Percentiles rank a stretch among this genome's conserved stretches.
These are phyloP conservation scores for Thrips palmi DNA, from an alignment of 1,140 invertebrate species.

Conservation along the genomic window DNA sequence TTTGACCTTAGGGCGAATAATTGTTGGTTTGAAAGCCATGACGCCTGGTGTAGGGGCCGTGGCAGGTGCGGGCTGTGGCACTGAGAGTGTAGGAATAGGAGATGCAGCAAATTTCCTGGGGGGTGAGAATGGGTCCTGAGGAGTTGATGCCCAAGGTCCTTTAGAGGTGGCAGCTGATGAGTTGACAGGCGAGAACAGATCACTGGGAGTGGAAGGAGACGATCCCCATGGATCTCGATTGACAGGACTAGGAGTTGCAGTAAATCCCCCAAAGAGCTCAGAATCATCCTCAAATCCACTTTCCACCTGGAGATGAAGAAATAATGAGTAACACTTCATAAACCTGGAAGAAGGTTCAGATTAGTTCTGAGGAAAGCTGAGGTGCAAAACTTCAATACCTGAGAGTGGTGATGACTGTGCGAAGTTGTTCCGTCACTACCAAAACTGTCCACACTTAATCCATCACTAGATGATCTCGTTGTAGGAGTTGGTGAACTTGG, in stretches of 20 bases:
- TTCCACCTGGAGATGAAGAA: constrained; percentile 36
- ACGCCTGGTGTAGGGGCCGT: too few species aligned
- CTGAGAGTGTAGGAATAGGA: too few species aligned
- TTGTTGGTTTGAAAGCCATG: too few species aligned
- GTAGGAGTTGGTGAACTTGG: constrained; percentile 52
- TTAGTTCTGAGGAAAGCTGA: not conserved
- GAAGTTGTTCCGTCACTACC: constrained; percentile 44
- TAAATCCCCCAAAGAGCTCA: constrained; percentile 29
- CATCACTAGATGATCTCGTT: constrained; percentile 50
- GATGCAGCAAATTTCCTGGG: too few species aligned
- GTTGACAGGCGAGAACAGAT: too few species aligned
- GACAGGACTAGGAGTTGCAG: constrained; percentile 14
- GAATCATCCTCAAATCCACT: constrained; percentile 62
- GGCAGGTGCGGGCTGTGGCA: too few species aligned
- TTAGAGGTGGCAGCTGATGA: too few species aligned
- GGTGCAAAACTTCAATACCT: not conserved
- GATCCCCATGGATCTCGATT: not conserved
- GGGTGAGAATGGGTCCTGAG: too few species aligned
- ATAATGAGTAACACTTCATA: constrained; percentile 1
- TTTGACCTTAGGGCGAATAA: too few species aligned
- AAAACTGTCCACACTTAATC: constrained; percentile 50
- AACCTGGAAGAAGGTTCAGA: not conserved
- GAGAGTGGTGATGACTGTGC: constrained; percentile 3
- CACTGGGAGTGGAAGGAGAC: not conserved
- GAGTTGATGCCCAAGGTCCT: too few species aligned